Conservation (phyloP, 1,140 invertebrate genomes). For the Coenobita brevimanus region DNA sequence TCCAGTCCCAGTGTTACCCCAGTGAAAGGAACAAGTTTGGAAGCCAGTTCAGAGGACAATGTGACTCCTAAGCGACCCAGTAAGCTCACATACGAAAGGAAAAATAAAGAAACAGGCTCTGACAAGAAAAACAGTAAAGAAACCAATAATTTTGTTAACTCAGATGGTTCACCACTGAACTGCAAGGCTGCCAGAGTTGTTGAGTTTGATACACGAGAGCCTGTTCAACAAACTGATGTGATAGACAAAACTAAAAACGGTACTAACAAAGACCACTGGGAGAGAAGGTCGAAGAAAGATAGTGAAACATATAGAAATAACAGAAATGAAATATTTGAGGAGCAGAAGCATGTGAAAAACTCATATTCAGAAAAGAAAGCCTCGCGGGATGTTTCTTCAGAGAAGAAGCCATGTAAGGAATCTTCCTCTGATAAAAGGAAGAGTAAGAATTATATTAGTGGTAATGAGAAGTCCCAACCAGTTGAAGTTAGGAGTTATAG, state of each 20-base stretch:
- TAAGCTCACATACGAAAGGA: slow-evolving; percentile 9
- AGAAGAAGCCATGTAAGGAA: slow-evolving; percentile 17
- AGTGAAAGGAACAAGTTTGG: not conserved
- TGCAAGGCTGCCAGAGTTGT: not conserved
- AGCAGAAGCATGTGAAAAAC: slow-evolving; percentile 13
- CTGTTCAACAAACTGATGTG: not conserved
- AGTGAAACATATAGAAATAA: slow-evolving; percentile 1
- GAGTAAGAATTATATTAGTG: not conserved
- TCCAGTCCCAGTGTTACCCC: not conserved
- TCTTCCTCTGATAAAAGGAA: slow-evolving; percentile 30
- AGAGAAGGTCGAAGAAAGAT: slow-evolving; percentile 28
- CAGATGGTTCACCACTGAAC: not conserved
- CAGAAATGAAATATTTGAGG: slow-evolving; percentile 15
- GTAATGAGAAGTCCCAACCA: too few species aligned
- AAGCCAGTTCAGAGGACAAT: not conserved
- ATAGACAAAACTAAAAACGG: not conserved
- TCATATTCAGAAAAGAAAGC: not conserved
- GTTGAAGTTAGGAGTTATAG: too few species aligned
- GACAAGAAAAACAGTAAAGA: slow-evolving; percentile 45
- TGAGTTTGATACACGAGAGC: not conserved
- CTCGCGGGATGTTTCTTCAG: not conserved
- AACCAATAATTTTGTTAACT: slow-evolving; percentile 3
- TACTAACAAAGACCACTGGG: slow-evolving; percentile 11
- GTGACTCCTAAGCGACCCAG: not conserved
- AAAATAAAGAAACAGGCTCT: slow-evolving; percentile 26